These are phyloP conservation scores for Elymnias hypermnestra DNA, from an alignment of 1,140 invertebrate species.

Conservation along the genomic window DNA sequence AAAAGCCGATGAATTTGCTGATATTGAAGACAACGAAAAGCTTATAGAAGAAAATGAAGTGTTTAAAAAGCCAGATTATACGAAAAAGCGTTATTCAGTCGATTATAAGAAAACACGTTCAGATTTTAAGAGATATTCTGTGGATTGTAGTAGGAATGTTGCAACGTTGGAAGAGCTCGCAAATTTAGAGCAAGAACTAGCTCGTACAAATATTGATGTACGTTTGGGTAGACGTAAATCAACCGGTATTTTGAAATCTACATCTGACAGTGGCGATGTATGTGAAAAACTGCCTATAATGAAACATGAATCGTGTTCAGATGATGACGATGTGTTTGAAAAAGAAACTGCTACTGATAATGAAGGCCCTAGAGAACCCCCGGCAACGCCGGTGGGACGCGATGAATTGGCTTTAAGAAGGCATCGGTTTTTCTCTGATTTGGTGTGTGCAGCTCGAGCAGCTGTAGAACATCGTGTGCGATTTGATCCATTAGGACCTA, in stretches of 20 bases:
- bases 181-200: constrained; percentile 55
- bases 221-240: constrained; percentile 62
- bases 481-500: constrained; percentile 83
- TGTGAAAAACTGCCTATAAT: constrained; percentile 31
- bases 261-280: constrained; percentile 52
- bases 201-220: constrained; percentile 57
- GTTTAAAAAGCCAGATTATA: constrained; percentile 41
- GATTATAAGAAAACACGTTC: constrained; percentile 56
- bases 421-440: constrained; percentile 86
- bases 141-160: constrained; percentile 56
- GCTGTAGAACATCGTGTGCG: constrained; percentile 84
- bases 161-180: constrained; percentile 56
- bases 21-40: constrained; percentile 26
- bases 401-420: constrained; percentile 85
- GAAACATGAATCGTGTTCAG: constrained; percentile 45
- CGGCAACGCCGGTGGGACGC: constrained; percentile 84
- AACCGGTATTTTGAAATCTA: constrained; percentile 68
- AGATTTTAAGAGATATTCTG: constrained; percentile 62
- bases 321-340: constrained; percentile 71
- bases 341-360: constrained; percentile 26
- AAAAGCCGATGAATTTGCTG: constrained; percentile 21
- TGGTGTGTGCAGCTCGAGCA: constrained; percentile 82
- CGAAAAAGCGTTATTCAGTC: constrained; percentile 57
- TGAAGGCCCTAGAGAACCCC: constrained; percentile 79
- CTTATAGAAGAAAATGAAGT: constrained; percentile 47